A percentile compares a stretch with the other conserved stretches of the same genome.
These are phyloP conservation scores for Pachydiplax longipennis DNA, from an alignment of 2,888 invertebrate species.

Conservation along the genomic window DNA sequence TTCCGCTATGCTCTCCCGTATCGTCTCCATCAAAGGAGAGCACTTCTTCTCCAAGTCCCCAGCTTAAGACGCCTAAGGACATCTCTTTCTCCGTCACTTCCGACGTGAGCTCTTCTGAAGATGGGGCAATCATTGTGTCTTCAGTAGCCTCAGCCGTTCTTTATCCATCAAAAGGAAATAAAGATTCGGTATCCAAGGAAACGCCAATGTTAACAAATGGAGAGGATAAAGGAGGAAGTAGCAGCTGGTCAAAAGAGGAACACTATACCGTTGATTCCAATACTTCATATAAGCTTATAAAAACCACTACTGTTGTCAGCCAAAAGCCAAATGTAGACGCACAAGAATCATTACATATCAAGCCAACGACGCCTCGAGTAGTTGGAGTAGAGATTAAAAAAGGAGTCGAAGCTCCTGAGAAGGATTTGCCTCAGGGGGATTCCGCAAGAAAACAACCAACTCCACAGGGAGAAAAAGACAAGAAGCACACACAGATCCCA, in stretches of 20 bases:
- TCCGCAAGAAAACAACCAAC: background rate
- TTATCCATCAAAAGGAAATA: background rate
- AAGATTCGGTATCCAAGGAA: background rate
- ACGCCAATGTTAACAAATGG: background rate
- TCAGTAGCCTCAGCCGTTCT: background rate
- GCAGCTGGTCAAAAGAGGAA: background rate
- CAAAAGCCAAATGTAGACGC: conserved; percentile 12
- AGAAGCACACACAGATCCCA: background rate
- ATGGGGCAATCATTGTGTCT: background rate
- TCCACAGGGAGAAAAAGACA: background rate
- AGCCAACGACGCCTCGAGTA: background rate
- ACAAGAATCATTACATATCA: background rate
- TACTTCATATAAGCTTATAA: background rate
- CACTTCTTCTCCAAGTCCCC: background rate
- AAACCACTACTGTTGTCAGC: background rate
- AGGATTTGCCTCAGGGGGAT: background rate
- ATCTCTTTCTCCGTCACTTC: background rate
- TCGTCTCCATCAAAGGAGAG: background rate
- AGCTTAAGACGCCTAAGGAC: background rate
- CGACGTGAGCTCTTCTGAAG: background rate
- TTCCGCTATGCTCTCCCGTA: background rate
- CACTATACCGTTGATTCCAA: background rate
- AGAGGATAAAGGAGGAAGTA: background rate
- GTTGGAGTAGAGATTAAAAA: conserved; percentile 17
- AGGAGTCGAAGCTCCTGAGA: background rate